Conservation (phyloP, 2,797 vertebrate genomes). For the Nannoperca obscura region DNA sequence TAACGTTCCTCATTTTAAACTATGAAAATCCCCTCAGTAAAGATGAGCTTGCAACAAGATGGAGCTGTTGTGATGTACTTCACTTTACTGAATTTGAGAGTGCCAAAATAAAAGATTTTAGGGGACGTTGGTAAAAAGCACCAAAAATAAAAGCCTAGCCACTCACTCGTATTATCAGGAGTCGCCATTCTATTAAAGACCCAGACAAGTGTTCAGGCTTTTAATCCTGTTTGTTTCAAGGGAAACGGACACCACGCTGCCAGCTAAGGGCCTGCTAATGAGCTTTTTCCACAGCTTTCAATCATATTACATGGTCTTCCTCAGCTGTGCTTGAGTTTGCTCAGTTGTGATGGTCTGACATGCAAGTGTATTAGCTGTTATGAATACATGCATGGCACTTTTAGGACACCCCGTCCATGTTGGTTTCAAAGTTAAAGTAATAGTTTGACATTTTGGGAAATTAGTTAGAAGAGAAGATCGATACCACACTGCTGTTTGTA, state of each 20-base stretch:
- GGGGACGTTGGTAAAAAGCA: background rate
- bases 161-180: too few species aligned
- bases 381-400: background rate
- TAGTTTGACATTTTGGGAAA: too few species aligned
- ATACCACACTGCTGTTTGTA: background rate
- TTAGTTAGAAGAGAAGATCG: too few species aligned
- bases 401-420: too few species aligned
- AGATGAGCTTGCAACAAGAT: background rate
- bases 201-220: background rate
- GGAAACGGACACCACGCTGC: background rate
- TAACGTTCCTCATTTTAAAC: conserved; percentile 32
- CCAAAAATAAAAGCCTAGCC: too few species aligned
- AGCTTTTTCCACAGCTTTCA: background rate
- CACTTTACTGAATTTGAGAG: background rate
- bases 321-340: too few species aligned
- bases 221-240: background rate
- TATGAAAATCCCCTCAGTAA: background rate
- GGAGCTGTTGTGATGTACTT: background rate
- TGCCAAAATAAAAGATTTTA: background rate
- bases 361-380: too few species aligned
- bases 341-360: too few species aligned
- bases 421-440: too few species aligned
- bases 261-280: background rate
- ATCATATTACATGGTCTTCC: background rate
- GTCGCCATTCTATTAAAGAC: background rate